phyloP scores from a whole-genome alignment of 2,113 vertebrate species.

The Sphaerodactylus townsendi region DNA sequence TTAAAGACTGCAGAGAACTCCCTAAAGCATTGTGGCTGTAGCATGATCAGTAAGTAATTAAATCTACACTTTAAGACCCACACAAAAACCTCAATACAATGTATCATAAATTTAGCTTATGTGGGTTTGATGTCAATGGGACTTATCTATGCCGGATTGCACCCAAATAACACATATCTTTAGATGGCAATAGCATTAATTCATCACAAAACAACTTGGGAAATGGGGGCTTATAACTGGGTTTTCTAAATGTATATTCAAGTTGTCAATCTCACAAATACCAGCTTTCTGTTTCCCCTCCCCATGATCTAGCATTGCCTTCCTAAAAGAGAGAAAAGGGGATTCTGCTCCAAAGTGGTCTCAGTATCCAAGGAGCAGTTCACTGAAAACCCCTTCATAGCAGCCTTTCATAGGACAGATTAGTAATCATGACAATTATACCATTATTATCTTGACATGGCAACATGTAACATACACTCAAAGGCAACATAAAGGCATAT shows the following conservation, averaged over 20 bases:
- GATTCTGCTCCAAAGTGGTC: background rate
- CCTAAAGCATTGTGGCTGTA: background rate
- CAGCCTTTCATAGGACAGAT: slow-evolving; percentile 7
- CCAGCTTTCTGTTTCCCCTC: slow-evolving; percentile 4
- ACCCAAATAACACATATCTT: background rate
- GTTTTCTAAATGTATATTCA: background rate
- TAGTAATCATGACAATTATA: slow-evolving; percentile 6
- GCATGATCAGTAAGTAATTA: background rate
- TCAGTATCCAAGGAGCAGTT: background rate
- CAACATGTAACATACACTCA: slow-evolving; percentile 43
- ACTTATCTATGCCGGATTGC: background rate
- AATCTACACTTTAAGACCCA: background rate
- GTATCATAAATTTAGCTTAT: background rate
- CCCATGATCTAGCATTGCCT: background rate
- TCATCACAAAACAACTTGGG: slow-evolving; percentile 15
- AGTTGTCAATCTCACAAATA: background rate
- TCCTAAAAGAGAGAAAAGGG: background rate
- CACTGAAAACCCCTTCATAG: background rate
- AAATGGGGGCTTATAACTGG: background rate
- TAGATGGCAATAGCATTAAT: background rate
- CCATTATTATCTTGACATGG: background rate
- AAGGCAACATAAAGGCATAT: slow-evolving; percentile 24
- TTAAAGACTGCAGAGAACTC: background rate
- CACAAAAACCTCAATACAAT: background rate
- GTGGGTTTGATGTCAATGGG: background rate